Conservation (phyloP, 1,140 invertebrate species). For the Cardiocondyla obscurior region DNA sequence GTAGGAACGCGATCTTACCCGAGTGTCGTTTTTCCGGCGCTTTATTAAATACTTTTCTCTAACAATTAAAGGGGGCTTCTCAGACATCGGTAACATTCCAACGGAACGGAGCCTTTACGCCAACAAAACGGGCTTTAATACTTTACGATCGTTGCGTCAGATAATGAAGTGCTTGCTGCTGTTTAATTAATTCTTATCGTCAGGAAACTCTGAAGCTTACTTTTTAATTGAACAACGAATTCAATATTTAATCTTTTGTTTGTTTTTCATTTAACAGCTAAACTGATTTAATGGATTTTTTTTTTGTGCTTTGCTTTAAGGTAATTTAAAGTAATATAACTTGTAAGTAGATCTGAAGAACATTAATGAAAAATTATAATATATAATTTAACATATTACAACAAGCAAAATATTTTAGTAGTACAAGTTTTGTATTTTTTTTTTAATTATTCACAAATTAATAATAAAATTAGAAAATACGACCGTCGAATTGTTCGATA, state of each 20-base stretch:
- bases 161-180: slow-evolving; percentile 52
- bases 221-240: slow-evolving; percentile 40
- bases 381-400: not conserved
- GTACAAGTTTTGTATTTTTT: too few species aligned
- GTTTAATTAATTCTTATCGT: slow-evolving; percentile 57
- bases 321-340: not conserved
- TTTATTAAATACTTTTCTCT: slow-evolving; percentile 54
- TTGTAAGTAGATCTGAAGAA: not conserved
- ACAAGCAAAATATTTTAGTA: too few species aligned
- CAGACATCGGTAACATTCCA: slow-evolving; percentile 14
- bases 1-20: slow-evolving; percentile 40
- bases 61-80: slow-evolving; percentile 19
- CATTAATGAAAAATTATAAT: not conserved
- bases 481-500: not conserved
- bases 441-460: not conserved
- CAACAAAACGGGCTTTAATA: slow-evolving; percentile 40
- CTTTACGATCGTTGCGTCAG: slow-evolving; percentile 42
- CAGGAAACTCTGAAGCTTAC: slow-evolving; percentile 33
- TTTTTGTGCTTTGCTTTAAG: not conserved
- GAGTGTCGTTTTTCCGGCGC: slow-evolving; percentile 49
- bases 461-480: not conserved
- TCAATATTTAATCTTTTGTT: slow-evolving; percentile 43
- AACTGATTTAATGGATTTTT: slow-evolving; percentile 16
- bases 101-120: slow-evolving; percentile 29
- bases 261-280: slow-evolving; percentile 34